Evolutionary conservation across 1,140 invertebrate species (phyloP), one percentile per base, ranked within the genome.

Genomic region (Megathymus violae): DNA sequence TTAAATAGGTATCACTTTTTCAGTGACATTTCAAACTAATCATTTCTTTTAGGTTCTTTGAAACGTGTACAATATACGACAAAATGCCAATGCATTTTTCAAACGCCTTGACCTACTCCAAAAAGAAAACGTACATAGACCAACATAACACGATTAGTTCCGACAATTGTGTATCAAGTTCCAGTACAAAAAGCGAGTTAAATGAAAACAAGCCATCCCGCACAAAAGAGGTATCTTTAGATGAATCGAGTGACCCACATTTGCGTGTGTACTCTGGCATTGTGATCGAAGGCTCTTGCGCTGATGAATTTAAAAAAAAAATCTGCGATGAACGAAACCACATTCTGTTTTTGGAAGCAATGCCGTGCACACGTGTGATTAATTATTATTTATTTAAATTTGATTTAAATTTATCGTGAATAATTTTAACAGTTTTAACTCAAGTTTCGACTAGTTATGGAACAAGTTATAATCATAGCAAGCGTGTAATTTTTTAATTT

Each of bases 191-290:
- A 36, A 36, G 34, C n/a, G n/a, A 36, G n/a, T 47, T 36, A 27
- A 46, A 44, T 40, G 9, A 36, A 50, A 52, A 36, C 11, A 36
- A 36, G 34, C 34, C 34, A 36, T 36, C 34, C 34, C 34, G 34
- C 13, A 80, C 72, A 82, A 76, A 75, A 63, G 76, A 80, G 74
- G 75, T 72, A 86, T 90, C 87, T 80, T 60, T 27, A 63, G 80
- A 88, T 73, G 52, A 64, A 71, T 82, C 78, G 62, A 34, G 62
- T 83, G 82, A 87, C 87, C 72, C 64, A 87, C 77, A 82, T 88
- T 69, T 11, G 4, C 74, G 68, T 79, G 71, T 80, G 67, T 78
- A 51, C 67, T 43, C 60, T 78, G 77, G 69, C 82, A 82, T 85
- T 85, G 86, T 80, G 69, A 75, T 58, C 51, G 48, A 38, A 58